Evolutionary conservation across 2,797 vertebrate species (phyloP).

Genomic region (Benthosema pterotum): DNA sequence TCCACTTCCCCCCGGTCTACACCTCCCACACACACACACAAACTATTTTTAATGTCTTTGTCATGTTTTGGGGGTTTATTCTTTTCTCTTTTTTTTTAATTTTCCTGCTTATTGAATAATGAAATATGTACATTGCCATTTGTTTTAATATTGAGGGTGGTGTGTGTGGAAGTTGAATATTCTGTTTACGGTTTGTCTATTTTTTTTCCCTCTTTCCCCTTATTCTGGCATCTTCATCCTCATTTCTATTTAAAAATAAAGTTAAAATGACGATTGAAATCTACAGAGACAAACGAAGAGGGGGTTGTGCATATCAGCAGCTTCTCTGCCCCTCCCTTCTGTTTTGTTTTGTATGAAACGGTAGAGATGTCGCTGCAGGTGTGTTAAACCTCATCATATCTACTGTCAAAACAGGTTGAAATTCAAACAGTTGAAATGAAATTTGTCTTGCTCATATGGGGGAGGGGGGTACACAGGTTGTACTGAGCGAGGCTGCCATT

Average conservation of each 20-base stretch:
- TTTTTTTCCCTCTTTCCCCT: constrained; percentile 44
- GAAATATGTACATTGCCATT: constrained; percentile 73
- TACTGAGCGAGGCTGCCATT: too few relatives aligned
- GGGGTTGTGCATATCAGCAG: constrained; percentile 45
- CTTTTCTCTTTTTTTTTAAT: too few relatives aligned
- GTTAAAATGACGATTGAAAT: constrained; percentile 38
- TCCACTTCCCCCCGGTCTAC: constrained; percentile 30
- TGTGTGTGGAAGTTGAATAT: constrained; percentile 63
- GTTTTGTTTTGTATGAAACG: constrained; percentile 60
- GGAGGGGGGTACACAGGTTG: too few relatives aligned
- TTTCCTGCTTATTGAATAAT: constrained; percentile 54
- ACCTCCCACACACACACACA: constrained; percentile 34
- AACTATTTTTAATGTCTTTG: constrained; percentile 44
- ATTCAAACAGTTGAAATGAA: too few relatives aligned
- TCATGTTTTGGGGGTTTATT: constrained; percentile 30
- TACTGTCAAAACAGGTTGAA: too few relatives aligned
- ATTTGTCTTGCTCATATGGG: too few relatives aligned
- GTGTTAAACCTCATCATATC: too few relatives aligned
- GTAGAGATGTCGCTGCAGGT: constrained; percentile 57
- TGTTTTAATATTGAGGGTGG: constrained; percentile 74
- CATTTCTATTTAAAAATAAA: constrained; percentile 72
- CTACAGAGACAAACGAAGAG: constrained; percentile 27
- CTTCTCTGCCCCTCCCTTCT: constrained; percentile 65
- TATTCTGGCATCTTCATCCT: constrained; percentile 64
- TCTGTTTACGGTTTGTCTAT: constrained; percentile 70